A percentile compares a stretch with the other conserved stretches of the same genome.
Conservation (phyloP, 2,113 vertebrate species). For the Vimba vimba region DNA sequence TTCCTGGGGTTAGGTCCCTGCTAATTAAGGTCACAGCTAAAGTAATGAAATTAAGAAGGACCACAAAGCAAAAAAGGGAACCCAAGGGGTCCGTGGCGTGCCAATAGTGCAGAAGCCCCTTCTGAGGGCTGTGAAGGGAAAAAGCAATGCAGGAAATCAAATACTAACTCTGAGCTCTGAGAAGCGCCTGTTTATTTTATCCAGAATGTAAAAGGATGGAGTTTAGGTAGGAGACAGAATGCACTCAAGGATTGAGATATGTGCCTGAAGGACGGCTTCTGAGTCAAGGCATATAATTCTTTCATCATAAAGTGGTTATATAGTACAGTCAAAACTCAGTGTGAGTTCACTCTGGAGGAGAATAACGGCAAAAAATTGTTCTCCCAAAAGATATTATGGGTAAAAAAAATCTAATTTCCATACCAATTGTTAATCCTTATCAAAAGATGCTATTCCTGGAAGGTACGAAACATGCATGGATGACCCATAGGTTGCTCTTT, state of each 20-base stretch:
- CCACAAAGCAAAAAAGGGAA: slow-evolving; percentile 66
- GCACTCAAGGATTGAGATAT: slow-evolving; percentile 69
- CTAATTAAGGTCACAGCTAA: slow-evolving; percentile 79
- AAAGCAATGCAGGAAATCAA: slow-evolving; percentile 75
- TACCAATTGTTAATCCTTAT: background rate
- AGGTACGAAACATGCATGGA: background rate
- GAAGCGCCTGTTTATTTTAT: slow-evolving; percentile 74
- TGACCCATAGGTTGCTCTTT: background rate
- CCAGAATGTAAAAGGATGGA: slow-evolving; percentile 57
- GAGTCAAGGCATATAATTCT: slow-evolving; percentile 5
- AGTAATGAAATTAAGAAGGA: slow-evolving; percentile 76
- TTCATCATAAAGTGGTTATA: slow-evolving; percentile 23
- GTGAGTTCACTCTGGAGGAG: background rate
- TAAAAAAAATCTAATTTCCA: background rate
- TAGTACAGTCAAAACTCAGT: slow-evolving; percentile 13
- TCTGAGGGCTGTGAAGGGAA: slow-evolving; percentile 61
- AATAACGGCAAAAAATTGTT: background rate
- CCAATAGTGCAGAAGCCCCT: slow-evolving; percentile 60
- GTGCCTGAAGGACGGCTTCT: slow-evolving; percentile 69
- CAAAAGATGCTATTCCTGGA: background rate
- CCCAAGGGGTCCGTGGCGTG: slow-evolving; percentile 61
- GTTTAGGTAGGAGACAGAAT: slow-evolving; percentile 72
- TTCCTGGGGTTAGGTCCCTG: slow-evolving; percentile 65
- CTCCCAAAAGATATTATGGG: background rate
- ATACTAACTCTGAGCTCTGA: slow-evolving; percentile 71